Evolutionary conservation across 2,797 vertebrate genomes (phyloP).

Genomic region (Nothura maculosa): DNA sequence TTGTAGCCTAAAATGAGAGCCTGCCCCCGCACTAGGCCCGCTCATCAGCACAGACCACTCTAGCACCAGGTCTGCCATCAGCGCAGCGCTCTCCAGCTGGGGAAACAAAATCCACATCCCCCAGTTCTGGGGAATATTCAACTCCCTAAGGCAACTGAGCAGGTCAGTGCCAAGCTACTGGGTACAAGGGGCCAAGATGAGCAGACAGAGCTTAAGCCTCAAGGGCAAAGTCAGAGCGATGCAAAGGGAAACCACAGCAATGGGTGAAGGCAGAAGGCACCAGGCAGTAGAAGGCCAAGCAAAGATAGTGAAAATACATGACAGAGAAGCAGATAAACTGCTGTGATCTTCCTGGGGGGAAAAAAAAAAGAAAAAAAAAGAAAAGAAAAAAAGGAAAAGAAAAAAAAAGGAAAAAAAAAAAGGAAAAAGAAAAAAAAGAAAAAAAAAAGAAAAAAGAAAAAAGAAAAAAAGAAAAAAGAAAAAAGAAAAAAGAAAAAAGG

Average conservation of each 20-base stretch:
- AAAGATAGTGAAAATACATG: background rate
- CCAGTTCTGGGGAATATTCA: conserved; percentile 32
- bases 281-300: background rate
- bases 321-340: background rate
- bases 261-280: background rate
- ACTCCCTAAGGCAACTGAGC: conserved; percentile 7
- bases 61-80: too few relatives aligned
- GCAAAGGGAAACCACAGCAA: conserved; percentile 9
- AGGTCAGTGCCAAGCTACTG: background rate
- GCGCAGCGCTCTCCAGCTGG: too few relatives aligned
- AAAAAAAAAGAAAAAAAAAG: too few relatives aligned
- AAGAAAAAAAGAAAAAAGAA: too few relatives aligned
- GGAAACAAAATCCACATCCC: conserved; percentile 14
- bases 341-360: background rate
- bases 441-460: too few relatives aligned
- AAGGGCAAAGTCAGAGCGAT: conserved; percentile 15
- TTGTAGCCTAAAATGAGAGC: background rate
- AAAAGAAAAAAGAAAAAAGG: too few relatives aligned
- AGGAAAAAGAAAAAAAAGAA: too few relatives aligned
- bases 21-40: background rate
- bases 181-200: conserved; percentile 31
- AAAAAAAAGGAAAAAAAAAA: too few relatives aligned
- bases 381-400: too few relatives aligned
- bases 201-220: conserved; percentile 43
- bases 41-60: background rate